Percentiles rank a stretch among this genome's conserved stretches.
Evolutionary conservation across 2,113 vertebrate species (phyloP).

Genomic region (Poecile atricapillus): DNA sequence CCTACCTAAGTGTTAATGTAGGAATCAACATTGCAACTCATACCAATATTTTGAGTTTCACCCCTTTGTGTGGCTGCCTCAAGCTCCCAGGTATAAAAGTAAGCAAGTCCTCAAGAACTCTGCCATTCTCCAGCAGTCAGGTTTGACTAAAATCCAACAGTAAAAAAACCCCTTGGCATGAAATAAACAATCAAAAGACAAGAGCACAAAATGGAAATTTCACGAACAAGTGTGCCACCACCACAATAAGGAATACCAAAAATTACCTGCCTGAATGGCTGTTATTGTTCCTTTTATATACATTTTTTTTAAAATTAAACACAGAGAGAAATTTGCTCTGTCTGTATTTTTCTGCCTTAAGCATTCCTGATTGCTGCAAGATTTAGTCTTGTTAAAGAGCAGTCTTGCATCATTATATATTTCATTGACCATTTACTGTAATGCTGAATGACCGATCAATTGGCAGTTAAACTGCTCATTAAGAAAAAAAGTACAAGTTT

Average conservation of each 20-base stretch:
- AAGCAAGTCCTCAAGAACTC: not conserved
- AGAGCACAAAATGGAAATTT: not conserved
- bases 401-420: conserved; percentile 11
- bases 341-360: conserved; percentile 6
- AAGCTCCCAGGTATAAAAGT: not conserved
- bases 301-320: not conserved
- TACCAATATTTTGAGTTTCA: not conserved
- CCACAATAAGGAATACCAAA: not conserved
- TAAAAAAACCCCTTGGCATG: not conserved
- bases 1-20: not conserved
- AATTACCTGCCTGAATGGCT: not conserved
- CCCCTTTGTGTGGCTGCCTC: not conserved
- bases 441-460: conserved; percentile 34
- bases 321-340: not conserved
- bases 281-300: not conserved
- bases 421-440: conserved; percentile 39
- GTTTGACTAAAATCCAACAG: not conserved
- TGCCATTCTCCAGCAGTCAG: not conserved
- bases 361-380: not conserved
- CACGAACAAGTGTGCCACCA: not conserved
- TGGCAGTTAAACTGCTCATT: conserved; percentile 45
- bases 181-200: not conserved
- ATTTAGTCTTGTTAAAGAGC: not conserved
- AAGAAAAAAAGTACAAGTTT: conserved; percentile 55
- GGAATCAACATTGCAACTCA: not conserved